Evolutionary conservation across 2,888 invertebrate genomes (phyloP), one percentile per base, ranked within the genome.

Genomic region (Ophioninae sp.): DNA sequence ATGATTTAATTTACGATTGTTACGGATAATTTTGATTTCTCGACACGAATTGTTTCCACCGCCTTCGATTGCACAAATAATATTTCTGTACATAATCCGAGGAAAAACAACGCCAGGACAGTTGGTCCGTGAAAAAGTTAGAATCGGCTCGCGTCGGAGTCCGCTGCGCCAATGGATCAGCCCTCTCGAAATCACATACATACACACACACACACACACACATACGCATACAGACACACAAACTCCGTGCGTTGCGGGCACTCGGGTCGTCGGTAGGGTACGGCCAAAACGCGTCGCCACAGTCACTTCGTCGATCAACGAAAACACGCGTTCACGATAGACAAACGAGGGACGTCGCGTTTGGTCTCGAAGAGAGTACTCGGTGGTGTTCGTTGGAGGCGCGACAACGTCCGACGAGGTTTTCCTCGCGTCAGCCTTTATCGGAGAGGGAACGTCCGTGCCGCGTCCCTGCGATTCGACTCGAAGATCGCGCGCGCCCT

Each of bases 11-110:
- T 68, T 37, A n/a, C 63, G 73, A 65, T 64, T 73, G 51, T 71
- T 71, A 74, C 69, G 68, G 68, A 78, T 58, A 41, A 72, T 51
- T 59, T 68, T 61, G 41, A 65, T n/a, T 44, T 59, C 39, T 51
- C 30, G 30, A 30, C 30, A 30, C 20, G 13, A 20, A 20, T 65
- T 61, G 23, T 69, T 69, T 30, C n/a, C n/a, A 22, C 10, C 17
- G 22, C 20, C n/a, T 59, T 59, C 22, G 13, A 59, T 59, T 59
- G 59, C 51, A 51, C 51, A 17, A 51, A 51, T 51, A 51, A 51
- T 51, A 17, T 51, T 6, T 51, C 17, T 51, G 51, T 51, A 51
- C 51, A 51, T 51, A 13, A 17, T 51, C 2, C 51, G 51, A 51
- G 17, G 13, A 17, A 51, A 51, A 51, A 51, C 51, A 17, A 51